Evolutionary conservation across 1,140 invertebrate genomes (phyloP).

Genomic region (Drosophila baimaii): DNA sequence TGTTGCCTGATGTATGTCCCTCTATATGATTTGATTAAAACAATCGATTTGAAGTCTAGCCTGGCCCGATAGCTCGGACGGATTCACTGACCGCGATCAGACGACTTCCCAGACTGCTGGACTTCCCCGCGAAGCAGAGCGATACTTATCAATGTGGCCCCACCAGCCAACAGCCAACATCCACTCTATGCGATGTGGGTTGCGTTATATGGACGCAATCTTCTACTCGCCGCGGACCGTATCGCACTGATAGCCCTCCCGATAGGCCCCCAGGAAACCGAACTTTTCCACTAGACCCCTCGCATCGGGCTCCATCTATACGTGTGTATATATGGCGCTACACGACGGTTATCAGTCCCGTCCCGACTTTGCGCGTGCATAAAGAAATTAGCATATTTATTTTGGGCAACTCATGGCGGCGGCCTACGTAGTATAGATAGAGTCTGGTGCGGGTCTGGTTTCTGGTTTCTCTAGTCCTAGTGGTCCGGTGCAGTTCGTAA

Average conservation of each 20-base stretch:
- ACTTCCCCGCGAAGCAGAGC: conserved; percentile 22
- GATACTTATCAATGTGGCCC: conserved; percentile 19
- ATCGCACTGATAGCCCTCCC: conserved; percentile 30
- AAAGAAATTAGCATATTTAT: conserved; percentile 44
- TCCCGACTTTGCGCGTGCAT: conserved; percentile 26
- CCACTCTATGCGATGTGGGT: conserved; percentile 1
- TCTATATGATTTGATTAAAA: not conserved
- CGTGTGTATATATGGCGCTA: not conserved
- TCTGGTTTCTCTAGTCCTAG: not conserved
- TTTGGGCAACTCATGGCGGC: conserved; percentile 8
- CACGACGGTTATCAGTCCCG: conserved; percentile 13
- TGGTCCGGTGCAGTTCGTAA: conserved; percentile 43
- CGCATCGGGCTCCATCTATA: conserved; percentile 3
- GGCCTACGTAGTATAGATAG: no score
- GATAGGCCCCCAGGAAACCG: conserved; percentile 13
- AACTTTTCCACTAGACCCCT: conserved; percentile 47
- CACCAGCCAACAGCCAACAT: not conserved
- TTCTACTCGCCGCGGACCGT: conserved; percentile 5
- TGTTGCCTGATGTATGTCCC: not conserved
- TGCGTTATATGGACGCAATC: conserved; percentile 25
- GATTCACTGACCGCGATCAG: not conserved
- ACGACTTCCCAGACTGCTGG: conserved; percentile 17
- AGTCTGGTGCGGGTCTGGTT: conserved; percentile 11
- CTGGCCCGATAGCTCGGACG: not conserved
- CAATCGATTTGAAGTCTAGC: no score